phyloP scores from a whole-genome alignment of 2,113 vertebrate genomes.

The Zosterops lateralis region DNA sequence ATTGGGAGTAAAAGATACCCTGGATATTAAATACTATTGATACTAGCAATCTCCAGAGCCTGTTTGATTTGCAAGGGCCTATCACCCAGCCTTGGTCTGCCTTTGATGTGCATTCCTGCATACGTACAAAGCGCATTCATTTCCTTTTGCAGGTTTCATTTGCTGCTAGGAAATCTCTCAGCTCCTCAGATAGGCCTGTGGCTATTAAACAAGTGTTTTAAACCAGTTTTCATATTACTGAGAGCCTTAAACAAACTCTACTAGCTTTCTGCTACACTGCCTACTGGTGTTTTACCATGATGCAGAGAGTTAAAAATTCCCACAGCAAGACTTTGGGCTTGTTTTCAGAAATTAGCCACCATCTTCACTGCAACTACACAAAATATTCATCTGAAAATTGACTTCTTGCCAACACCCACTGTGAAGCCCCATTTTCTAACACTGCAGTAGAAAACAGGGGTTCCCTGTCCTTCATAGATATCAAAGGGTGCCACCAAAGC shows the following conservation, averaged over 20 bases:
- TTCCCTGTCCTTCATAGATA: neutral
- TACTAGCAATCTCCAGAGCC: conserved; percentile 1
- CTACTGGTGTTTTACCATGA: neutral
- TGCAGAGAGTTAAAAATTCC: neutral
- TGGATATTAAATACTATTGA: conserved; percentile 6
- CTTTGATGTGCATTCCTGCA: conserved; percentile 35
- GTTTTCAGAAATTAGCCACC: neutral
- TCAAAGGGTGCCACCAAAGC: neutral
- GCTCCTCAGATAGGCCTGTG: neutral
- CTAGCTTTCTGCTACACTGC: neutral
- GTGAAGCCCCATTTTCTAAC: neutral
- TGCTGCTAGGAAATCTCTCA: neutral
- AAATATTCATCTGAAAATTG: neutral
- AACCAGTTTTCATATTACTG: neutral
- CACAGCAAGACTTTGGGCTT: neutral
- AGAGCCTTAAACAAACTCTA: conserved; percentile 6
- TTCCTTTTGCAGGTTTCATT: conserved; percentile 38
- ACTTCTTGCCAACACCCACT: neutral
- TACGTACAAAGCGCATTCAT: neutral
- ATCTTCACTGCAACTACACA: neutral
- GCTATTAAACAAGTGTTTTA: neutral
- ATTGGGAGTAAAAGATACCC: neutral
- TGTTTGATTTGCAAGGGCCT: neutral
- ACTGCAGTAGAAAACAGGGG: neutral
- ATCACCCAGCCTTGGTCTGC: neutral